These are phyloP conservation scores for Epicauta chinensis DNA, from an alignment of 1,140 invertebrate species.

Conservation along the genomic window DNA sequence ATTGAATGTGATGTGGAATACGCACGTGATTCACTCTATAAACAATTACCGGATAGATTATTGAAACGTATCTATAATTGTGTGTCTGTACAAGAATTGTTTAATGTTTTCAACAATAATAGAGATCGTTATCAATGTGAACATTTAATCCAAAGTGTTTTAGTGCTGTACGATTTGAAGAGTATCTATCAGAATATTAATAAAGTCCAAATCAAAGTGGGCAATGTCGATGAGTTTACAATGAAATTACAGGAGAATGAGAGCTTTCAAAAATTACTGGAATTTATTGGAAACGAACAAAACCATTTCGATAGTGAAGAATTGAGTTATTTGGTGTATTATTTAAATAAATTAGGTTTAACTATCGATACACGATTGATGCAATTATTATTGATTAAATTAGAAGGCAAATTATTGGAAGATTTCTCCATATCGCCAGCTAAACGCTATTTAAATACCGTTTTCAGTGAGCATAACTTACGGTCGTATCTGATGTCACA, in stretches of 20 bases:
- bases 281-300: slow-evolving; percentile 19
- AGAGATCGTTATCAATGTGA: slow-evolving; percentile 16
- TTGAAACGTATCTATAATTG: slow-evolving; percentile 24
- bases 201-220: slow-evolving; percentile 8
- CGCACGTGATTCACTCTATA: slow-evolving; percentile 24
- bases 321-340: slow-evolving; percentile 30
- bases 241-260: slow-evolving; percentile 21
- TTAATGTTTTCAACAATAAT: slow-evolving; percentile 28
- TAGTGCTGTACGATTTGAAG: slow-evolving; percentile 35
- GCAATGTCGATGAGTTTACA: slow-evolving; percentile 19
- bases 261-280: slow-evolving; percentile 25
- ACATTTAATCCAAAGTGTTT: slow-evolving; percentile 29
- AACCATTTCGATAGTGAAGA: slow-evolving; percentile 22
- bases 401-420: slow-evolving; percentile 19
- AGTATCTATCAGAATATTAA: slow-evolving; percentile 27
- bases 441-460: slow-evolving; percentile 23
- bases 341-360: slow-evolving; percentile 35
- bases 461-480: slow-evolving; percentile 27
- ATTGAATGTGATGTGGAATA: neutral
- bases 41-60: slow-evolving; percentile 24
- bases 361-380: slow-evolving; percentile 19
- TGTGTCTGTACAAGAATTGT: slow-evolving; percentile 31
- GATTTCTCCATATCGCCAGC: slow-evolving; percentile 22
- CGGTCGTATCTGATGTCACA: slow-evolving; percentile 23
- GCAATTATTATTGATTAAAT: slow-evolving; percentile 21